phyloP scores from a whole-genome alignment of 1,140 invertebrate genomes.

The Drosophila pandora region DNA sequence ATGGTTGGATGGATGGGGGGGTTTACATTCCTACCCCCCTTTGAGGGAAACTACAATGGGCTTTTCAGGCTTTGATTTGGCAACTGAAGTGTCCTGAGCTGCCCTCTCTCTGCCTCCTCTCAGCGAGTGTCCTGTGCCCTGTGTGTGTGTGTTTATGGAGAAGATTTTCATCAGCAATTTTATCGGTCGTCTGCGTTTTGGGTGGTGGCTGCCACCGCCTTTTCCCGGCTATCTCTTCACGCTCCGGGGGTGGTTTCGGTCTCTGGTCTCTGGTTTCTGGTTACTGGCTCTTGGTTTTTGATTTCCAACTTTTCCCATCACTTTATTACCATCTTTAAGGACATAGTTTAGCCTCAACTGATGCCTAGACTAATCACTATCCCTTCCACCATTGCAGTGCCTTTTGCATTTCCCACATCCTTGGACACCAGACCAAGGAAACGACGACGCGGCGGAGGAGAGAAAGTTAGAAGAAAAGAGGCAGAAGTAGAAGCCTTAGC shows the following conservation, averaged over 20 bases:
- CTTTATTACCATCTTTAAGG: not conserved
- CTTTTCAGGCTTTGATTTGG: slow-evolving; percentile 67
- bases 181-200: slow-evolving; percentile 70
- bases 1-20: not conserved
- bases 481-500: slow-evolving; percentile 15
- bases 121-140: slow-evolving; percentile 12
- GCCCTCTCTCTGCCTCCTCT: slow-evolving; percentile 26
- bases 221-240: slow-evolving; percentile 51
- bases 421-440: slow-evolving; percentile 60
- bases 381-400: slow-evolving; percentile 56
- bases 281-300: slow-evolving; percentile 15
- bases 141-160: slow-evolving; percentile 43
- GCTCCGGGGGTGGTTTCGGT: slow-evolving; percentile 61
- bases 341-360: not conserved
- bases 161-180: slow-evolving; percentile 79
- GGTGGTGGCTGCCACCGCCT: slow-evolving; percentile 66
- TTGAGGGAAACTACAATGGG: slow-evolving; percentile 57
- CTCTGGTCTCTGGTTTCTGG: slow-evolving; percentile 11
- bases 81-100: slow-evolving; percentile 64
- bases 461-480: slow-evolving; percentile 34
- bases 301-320: slow-evolving; percentile 49
- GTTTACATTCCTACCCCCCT: slow-evolving; percentile 29
- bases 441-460: slow-evolving; percentile 54
- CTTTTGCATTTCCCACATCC: slow-evolving; percentile 72
- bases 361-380: not conserved